A percentile compares a stretch with the other conserved stretches of the same genome.
phyloP scores from a whole-genome alignment of 2,797 vertebrate species.

The Scomberomorus guttatus region DNA sequence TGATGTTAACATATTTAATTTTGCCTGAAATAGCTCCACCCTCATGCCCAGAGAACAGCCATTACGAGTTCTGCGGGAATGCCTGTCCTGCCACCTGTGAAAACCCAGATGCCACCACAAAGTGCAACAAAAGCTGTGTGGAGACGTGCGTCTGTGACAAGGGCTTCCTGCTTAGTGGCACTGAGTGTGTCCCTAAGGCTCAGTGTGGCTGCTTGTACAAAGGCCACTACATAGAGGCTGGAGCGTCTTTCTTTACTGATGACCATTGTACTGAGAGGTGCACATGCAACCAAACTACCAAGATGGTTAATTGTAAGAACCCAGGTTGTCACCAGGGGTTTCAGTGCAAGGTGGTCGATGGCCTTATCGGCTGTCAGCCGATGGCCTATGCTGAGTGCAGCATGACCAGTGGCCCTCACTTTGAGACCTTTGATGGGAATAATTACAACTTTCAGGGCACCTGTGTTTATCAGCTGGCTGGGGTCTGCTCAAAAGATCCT shows the following conservation, averaged over 20 bases:
- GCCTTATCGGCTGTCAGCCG: slow-evolving; percentile 55
- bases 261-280: slow-evolving; percentile 66
- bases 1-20: slow-evolving; percentile 9
- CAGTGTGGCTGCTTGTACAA: slow-evolving; percentile 81
- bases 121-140: slow-evolving; percentile 77
- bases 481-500: slow-evolving; percentile 66
- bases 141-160: slow-evolving; percentile 83
- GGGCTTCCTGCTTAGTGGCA: slow-evolving; percentile 76
- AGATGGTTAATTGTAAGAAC: slow-evolving; percentile 38
- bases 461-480: slow-evolving; percentile 83
- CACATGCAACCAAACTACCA: slow-evolving; percentile 53
- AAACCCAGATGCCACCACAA: neutral
- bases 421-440: slow-evolving; percentile 69
- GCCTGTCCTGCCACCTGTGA: slow-evolving; percentile 83
- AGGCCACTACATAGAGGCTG: slow-evolving; percentile 62
- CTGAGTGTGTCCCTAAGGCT: slow-evolving; percentile 66
- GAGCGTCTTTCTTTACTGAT: slow-evolving; percentile 78
- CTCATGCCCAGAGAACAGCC: slow-evolving; percentile 82
- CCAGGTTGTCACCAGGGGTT: slow-evolving; percentile 49
- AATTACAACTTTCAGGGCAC: slow-evolving; percentile 83
- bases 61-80: slow-evolving; percentile 77
- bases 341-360: slow-evolving; percentile 52
- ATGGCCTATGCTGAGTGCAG: slow-evolving; percentile 59
- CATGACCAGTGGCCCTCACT: slow-evolving; percentile 62
- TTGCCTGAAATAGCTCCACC: slow-evolving; percentile 35